Evolutionary conservation across 2,797 vertebrate genomes (phyloP).

Genomic region (Vipera ursinii): DNA sequence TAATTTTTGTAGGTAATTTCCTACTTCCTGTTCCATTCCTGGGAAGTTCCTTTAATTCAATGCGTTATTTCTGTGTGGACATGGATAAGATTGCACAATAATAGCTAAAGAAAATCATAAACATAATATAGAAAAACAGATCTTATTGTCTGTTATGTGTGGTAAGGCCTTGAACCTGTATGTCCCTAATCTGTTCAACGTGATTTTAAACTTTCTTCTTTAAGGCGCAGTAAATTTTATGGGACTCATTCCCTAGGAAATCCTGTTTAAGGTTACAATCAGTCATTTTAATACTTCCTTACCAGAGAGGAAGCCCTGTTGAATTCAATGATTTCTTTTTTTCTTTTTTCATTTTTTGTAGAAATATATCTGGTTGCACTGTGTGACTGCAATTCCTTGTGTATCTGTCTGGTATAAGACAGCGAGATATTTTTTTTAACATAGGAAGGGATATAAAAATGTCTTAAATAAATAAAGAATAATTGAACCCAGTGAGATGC

Average conservation of each 20-base stretch:
- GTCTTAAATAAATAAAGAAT: neutral
- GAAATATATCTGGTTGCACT: neutral
- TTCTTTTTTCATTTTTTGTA: neutral
- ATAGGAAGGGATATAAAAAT: neutral
- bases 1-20: neutral
- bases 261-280: neutral
- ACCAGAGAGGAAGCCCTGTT: neutral
- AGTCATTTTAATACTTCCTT: neutral
- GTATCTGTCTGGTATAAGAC: neutral
- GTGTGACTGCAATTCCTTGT: neutral
- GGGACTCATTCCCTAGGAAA: neutral
- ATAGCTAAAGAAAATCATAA: slow-evolving; percentile 11
- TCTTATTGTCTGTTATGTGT: neutral
- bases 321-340: neutral
- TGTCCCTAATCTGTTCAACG: neutral
- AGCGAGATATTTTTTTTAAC: neutral
- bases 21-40: neutral
- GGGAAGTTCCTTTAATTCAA: neutral
- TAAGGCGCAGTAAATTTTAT: neutral
- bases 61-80: neutral
- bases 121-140: neutral
- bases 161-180: neutral
- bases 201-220: neutral
- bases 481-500: neutral
- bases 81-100: neutral